phyloP scores from a whole-genome alignment of 2,888 invertebrate genomes.

The Luperina testacea region DNA sequence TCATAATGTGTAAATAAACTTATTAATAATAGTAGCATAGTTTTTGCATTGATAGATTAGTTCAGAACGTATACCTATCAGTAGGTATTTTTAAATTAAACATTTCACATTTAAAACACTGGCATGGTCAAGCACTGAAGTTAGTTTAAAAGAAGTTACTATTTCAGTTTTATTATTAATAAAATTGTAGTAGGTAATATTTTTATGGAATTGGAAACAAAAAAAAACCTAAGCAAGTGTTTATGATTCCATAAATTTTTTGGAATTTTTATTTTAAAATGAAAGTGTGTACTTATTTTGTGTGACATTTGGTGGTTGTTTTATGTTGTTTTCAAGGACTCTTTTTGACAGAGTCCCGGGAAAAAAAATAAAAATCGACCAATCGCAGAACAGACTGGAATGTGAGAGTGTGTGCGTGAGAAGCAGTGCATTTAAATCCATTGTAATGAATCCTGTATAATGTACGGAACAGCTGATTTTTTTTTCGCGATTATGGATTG shows the following conservation, averaged over 20 bases:
- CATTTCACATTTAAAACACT: neutral
- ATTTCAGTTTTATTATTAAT: constrained; percentile 21
- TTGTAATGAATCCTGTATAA: too few species aligned
- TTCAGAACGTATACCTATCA: too few species aligned
- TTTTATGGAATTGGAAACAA: constrained; percentile 16
- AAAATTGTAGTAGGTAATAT: constrained; percentile 5
- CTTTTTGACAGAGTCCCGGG: neutral
- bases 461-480: too few species aligned
- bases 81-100: neutral
- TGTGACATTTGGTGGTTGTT: constrained; percentile 31
- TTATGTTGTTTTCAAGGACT: neutral
- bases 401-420: neutral
- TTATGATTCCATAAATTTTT: constrained; percentile 9
- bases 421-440: neutral
- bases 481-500: too few species aligned
- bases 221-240: neutral
- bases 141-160: neutral
- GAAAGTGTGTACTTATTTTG: constrained; percentile 1
- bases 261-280: constrained; percentile 3
- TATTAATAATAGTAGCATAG: constrained; percentile 8
- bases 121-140: neutral
- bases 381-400: neutral
- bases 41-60: too few species aligned
- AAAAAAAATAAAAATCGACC: too few species aligned
- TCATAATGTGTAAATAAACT: constrained; percentile 12